phyloP scores from a whole-genome alignment of 2,113 vertebrate genomes.

The Xyrauchen texanus region DNA sequence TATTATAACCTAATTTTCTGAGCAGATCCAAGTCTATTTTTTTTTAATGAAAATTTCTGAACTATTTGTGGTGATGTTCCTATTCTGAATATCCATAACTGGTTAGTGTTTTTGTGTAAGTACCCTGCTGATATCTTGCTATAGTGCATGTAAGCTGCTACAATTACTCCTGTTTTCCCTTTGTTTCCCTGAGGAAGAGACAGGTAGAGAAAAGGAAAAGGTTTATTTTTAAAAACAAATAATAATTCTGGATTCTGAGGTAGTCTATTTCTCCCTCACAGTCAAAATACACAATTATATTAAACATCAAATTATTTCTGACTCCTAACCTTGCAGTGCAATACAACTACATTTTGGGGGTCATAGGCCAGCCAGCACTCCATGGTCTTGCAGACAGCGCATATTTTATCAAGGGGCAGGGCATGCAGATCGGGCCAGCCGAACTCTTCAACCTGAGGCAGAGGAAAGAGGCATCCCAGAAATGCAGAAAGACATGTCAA shows the following conservation, averaged over 20 bases:
- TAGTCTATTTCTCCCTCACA: no score
- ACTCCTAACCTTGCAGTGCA: slow-evolving; percentile 85
- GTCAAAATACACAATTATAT: no score
- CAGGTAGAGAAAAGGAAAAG: slow-evolving; percentile 24
- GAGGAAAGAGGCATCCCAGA: not conserved
- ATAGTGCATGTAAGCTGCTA: slow-evolving; percentile 92
- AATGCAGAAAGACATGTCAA: no score
- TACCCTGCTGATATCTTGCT: slow-evolving; percentile 91
- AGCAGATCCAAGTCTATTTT: no score
- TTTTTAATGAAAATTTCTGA: no score
- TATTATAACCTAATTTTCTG: no score
- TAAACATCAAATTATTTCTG: not conserved
- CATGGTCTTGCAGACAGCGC: slow-evolving; percentile 88
- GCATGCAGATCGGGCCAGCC: slow-evolving; percentile 90
- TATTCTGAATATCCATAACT: not conserved
- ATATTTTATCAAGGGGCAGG: slow-evolving; percentile 86
- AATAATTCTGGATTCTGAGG: no score
- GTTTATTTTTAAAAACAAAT: not conserved
- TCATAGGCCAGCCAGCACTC: slow-evolving; percentile 86
- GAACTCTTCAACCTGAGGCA: slow-evolving; percentile 84
- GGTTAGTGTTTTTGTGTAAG: not conserved
- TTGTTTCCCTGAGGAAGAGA: slow-evolving; percentile 80
- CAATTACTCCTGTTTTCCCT: slow-evolving; percentile 86
- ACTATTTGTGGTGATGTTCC: no score
- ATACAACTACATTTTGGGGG: slow-evolving; percentile 84